Base-by-base conservation (phyloP, 2,888 invertebrate genomes). In the Pammene aurita region DNA sequence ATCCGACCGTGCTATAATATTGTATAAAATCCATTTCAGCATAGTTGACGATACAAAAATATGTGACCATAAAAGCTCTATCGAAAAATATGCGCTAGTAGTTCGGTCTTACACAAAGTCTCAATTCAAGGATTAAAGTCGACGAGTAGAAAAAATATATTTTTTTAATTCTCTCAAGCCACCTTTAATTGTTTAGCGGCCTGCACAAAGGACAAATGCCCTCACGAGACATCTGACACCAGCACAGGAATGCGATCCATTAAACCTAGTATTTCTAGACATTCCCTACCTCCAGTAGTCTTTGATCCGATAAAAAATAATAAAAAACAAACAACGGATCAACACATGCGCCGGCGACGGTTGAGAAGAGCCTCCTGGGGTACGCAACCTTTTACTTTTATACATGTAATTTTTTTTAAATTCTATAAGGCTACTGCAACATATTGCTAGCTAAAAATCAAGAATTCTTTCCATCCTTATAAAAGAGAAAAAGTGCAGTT, bases 321-420 rank as follows among this genome's bases (percentile, higher is more conserved):
- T 57, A 73, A 78, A 75, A 81, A 84, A 80, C 75, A 82, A 82
- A 80, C 79, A 81, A 80, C 77, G 76, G 77, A 78, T 78, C 79
- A 77, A 78, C 76, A 81, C 79, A 80, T 81, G 83, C 78, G 81
- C 77, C 58, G 76, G 75, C 72, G 75, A 69, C 77, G 78, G 84
- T 83, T 83, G 76, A 82, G 80, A 84, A 82, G 80, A 86, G 81
- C 75, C 77, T 72, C 72, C 75, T 80, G 85, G 69, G 76, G 73
- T 74, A 0, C 13, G 0, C 60, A 85, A 86, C 85, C 75, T 78
- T 84, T 79, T 70, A 13, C 34, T 42, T 54, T 60, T 46, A 26
- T 35, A 7, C 0, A 46, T n/a, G 42, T 13, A 13, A n/a, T n/a
- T n/a, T n/a, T n/a, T n/a, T n/a, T n/a, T n/a, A n/a, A n/a, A n/a